Base-by-base conservation (phyloP, 2,113 vertebrate species). In the Galbula dea region DNA sequence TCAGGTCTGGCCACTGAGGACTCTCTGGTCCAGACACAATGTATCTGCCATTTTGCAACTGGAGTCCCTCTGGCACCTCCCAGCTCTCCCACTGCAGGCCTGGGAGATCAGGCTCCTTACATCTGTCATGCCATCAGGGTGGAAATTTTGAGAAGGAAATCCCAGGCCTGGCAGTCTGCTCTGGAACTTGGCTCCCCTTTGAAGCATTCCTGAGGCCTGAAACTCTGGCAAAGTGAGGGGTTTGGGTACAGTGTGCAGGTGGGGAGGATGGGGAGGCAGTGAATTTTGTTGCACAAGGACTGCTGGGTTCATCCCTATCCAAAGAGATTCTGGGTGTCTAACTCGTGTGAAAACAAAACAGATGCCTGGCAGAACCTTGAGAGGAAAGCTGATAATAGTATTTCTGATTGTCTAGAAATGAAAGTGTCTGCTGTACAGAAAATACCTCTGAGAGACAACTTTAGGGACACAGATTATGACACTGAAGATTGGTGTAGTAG, bases 191-290 rank as follows among this genome's bases (percentile, higher is more conserved):
- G 32, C 24, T 71, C 11, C 29, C 11, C 23, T 62, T 58, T 71
- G 62, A 86, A 86, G n/a, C 34, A 80, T 48, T 13, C n/a, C 32
- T 8, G 10, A 77, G 65, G 22, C 55, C 45, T 46, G 13, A 73
- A 65, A 82, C n/a, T 45, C 65, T 22, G 22, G 27, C 10, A 52
- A 71, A 30, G 16, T 17, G 32, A 62, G 32, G 32, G 4, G 8
- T 48, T 65, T 1, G 0, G 26, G 59, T 66, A 51, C 1, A 2
- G 29, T 1, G 3, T 37, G 36, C 0, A 1, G 15, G 18, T 43
- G n/a, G 22, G 32, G 7, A n/a, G 1, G 7, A 46, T 34, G n/a
- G 0, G 5, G 5, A 15, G 6, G 7, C 3, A 3, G 71, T 58
- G 45, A 66, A 67, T 48, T 74, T 78, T 62, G 29, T 37, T 72